Evolutionary conservation across 2,797 vertebrate species (phyloP).

Genomic region (Rhodeus uyekii): DNA sequence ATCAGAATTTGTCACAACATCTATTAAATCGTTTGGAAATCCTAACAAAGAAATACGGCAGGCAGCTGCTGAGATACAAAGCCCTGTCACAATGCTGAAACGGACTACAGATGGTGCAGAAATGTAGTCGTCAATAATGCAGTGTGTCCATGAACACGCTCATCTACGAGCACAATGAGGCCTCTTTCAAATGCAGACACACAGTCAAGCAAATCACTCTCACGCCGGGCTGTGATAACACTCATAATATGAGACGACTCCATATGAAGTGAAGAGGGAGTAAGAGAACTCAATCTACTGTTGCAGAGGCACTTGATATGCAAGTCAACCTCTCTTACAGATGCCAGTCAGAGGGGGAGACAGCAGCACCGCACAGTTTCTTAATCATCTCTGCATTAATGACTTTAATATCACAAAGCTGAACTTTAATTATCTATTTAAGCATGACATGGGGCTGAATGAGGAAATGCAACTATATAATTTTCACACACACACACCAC

Average conservation of each 20-base stretch:
- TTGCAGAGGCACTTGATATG: constrained; percentile 38
- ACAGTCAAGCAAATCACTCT: constrained; percentile 2
- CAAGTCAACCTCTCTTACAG: constrained; percentile 25
- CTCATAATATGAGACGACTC: constrained; percentile 5
- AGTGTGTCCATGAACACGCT: neutral
- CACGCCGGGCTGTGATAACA: constrained; percentile 22
- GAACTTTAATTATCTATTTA: constrained; percentile 66
- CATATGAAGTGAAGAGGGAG: constrained; percentile 35
- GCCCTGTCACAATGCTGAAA: constrained; percentile 5
- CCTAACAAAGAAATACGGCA: neutral
- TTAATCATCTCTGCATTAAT: constrained; percentile 74
- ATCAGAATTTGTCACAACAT: neutral
- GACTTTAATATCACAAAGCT: constrained; percentile 56
- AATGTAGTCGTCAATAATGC: constrained; percentile 23
- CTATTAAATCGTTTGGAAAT: neutral
- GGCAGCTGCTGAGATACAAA: constrained; percentile 20
- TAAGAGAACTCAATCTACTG: constrained; percentile 18
- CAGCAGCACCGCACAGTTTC: constrained; percentile 51
- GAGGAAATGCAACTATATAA: too few relatives aligned
- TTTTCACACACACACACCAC: too few relatives aligned
- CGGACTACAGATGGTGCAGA: constrained; percentile 12
- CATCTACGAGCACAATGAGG: constrained; percentile 11
- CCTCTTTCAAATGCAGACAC: constrained; percentile 4
- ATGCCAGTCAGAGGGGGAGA: constrained; percentile 48
- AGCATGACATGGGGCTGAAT: constrained; percentile 64